Base-by-base conservation (phyloP, 2,113 vertebrate species). In the Xyrauchen texanus region DNA sequence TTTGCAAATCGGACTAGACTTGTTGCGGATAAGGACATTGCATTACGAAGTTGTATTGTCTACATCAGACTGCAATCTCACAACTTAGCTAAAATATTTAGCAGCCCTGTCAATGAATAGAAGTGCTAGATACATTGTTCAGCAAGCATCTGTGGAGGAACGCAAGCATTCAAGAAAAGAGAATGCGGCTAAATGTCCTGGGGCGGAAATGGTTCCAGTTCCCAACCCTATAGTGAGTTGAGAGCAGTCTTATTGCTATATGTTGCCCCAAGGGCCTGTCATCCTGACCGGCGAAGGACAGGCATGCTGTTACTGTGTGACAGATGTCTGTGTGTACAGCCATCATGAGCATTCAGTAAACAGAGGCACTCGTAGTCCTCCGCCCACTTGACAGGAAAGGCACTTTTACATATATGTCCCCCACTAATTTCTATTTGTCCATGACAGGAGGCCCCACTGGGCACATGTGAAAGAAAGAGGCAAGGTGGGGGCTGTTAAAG, bases 281-380 rank as follows among this genome's bases (percentile, higher is more conserved):
- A 72, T 63, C 70, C 57, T 79, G 79, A 71, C 69, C 47, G 81
- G 74, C 83, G 78, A 85, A 83, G 76, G 84, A 83, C 84, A 79
- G 80, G 53, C 67, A 11, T 7, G 69, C 76, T 81, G 75, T 83
- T 74, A 79, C 66, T 72, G 67, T 61, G 67, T 76, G 81, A 83
- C 81, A 85, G 84, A 83, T 85, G 79, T 79, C 74, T 76, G 70
- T 81, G 66, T 81, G 70, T 79, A 81, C 76, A 79, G 79, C 76
- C 77, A 81, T 81, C 80, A 76, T 68, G 75, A 73, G 63, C 76
- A 77, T 79, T 83, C 84, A 85, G 69, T 79, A 78, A 57, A n/a
- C 65, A 16, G 46, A 53, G 76, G 34, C 46, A 8, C 21, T 75
- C 11, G 5, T 57, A 62, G 34, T 44, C 66, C 60, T 57, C 61